Percentiles rank a stretch among this genome's conserved stretches.
Evolutionary conservation across 2,888 invertebrate genomes (phyloP).

Genomic region (Conchocele bisecta): DNA sequence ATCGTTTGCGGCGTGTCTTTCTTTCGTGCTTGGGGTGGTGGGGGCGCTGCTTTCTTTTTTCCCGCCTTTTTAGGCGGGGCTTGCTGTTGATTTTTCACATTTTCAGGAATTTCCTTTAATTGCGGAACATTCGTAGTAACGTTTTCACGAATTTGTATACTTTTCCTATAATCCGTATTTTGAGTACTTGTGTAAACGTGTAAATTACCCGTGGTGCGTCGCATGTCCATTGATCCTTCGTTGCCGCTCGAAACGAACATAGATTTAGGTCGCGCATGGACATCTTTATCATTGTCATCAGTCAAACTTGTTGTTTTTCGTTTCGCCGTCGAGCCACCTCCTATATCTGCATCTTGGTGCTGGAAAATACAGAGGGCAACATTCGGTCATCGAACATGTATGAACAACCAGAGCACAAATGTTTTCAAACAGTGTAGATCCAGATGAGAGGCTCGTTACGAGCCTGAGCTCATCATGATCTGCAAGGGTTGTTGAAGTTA

Average conservation of each 20-base stretch:
- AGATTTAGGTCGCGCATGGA: slow-evolving; percentile 37
- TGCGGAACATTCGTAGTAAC: slow-evolving; percentile 5
- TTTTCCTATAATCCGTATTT: slow-evolving; percentile 38
- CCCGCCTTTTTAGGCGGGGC: slow-evolving; percentile 64
- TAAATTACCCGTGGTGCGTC: slow-evolving; percentile 44
- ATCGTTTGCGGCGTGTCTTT: slow-evolving; percentile 53
- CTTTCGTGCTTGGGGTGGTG: slow-evolving; percentile 70
- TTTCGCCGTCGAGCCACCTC: slow-evolving; percentile 8
- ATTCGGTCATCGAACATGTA: no score
- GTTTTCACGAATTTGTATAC: slow-evolving; percentile 56
- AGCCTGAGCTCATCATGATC: no score
- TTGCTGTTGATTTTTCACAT: not conserved
- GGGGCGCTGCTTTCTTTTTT: slow-evolving; percentile 82
- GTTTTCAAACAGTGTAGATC: no score
- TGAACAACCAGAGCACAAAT: no score
- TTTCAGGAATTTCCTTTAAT: not conserved
- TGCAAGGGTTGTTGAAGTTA: no score
- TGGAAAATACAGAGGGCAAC: no score
- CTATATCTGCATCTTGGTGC: slow-evolving; percentile 19
- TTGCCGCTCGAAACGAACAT: slow-evolving; percentile 54
- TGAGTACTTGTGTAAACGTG: slow-evolving; percentile 17
- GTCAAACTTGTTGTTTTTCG: slow-evolving; percentile 18
- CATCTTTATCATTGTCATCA: not conserved
- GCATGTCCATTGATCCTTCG: slow-evolving; percentile 41
- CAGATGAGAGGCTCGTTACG: no score